Evolutionary conservation across 2,113 vertebrate species (phyloP).

Genomic region (Antigone vipio): DNA sequence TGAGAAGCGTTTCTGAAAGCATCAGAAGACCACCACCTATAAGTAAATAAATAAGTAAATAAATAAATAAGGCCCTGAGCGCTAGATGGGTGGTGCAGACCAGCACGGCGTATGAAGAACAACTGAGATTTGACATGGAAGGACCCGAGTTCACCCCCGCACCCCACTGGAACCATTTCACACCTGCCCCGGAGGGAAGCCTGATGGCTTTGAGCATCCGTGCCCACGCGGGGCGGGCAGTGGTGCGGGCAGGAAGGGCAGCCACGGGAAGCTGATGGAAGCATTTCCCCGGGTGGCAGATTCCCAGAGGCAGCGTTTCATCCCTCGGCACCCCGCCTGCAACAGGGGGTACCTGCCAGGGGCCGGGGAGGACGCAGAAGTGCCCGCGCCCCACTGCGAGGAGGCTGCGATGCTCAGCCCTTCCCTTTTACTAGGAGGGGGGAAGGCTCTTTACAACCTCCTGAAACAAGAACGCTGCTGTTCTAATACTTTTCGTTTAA

Average conservation of each 20-base stretch:
- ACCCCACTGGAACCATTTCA: neutral
- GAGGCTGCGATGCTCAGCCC: neutral
- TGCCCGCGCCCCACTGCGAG: rapidly evolving
- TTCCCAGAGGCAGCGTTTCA: neutral
- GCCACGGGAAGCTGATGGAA: neutral
- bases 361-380: neutral
- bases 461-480: neutral
- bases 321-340: neutral
- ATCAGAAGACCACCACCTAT: neutral
- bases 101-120: rapidly evolving
- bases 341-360: neutral
- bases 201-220: neutral
- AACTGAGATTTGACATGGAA: neutral
- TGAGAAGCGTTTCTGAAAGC: neutral
- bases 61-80: neutral
- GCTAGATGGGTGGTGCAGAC: rapidly evolving
- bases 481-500: neutral
- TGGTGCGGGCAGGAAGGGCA: neutral
- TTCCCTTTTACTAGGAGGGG: neutral
- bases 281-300: neutral
- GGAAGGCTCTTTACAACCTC: neutral
- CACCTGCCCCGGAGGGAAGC: neutral
- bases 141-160: neutral
- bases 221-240: neutral
- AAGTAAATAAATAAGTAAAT: neutral